Base-by-base conservation (phyloP, 2,888 invertebrate genomes). In the Pseudococcus jackbeardsleyi region DNA sequence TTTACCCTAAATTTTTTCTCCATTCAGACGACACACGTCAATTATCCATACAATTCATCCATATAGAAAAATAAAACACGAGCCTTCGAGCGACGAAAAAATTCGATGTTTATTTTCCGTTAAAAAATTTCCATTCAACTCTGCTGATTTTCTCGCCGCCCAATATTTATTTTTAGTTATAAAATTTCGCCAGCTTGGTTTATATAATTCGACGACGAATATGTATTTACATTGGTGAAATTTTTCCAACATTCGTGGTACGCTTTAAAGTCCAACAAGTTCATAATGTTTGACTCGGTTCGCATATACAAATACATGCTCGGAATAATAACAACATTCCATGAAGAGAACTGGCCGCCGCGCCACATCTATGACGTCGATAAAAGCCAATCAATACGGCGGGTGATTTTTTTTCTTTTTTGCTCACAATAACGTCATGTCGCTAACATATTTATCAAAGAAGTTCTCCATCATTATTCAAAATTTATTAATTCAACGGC, bases 401-500 rank as follows among this genome's bases (percentile, higher is more conserved):
- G 19, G 19, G 79, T 82, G 33, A 82, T 82, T 82, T 82, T 82
- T 77, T 82, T 82, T 46, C 19, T 46, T 46, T 46, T 42, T 42
- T 42, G 9, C 42, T 42, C 42, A 46, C 79, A 72, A 33, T 77
- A 77, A 82, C 39, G 79, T 82, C 79, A 82, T 46, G 79, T 46
- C 79, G 79, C 39, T 82, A 46, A 46, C 46, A 82, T 82, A 46
- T 82, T 82, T 82, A 82, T 82, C 79, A 46, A 46, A 82, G 79
- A 82, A 82, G 79, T 82, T 82, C 42, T 46, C 79, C 42, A 46
- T 82, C 79, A 82, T 82, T 82, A 82, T 82, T 82, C 79, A 82
- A 82, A 82, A 82, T 82, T 82, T 82, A 82, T 82, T 82, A 82
- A 82, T 82, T 82, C 79, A 82, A 82, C 79, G 79, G 79, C 79